Evolutionary conservation across 2,888 invertebrate species (phyloP), one percentile per base, ranked within the genome.

Genomic region (Adineta ricciae): DNA sequence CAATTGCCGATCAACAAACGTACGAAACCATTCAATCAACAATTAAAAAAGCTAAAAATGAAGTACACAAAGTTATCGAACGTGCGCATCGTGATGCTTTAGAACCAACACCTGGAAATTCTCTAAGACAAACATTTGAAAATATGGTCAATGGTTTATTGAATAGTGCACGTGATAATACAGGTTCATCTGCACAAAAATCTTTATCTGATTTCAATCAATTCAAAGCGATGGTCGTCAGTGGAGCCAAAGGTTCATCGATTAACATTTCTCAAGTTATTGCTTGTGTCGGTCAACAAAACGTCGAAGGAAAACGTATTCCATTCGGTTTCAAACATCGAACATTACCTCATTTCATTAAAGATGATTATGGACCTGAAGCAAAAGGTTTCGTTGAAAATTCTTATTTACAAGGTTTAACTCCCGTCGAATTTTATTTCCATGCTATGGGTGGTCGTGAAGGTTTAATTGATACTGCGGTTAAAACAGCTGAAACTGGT

Each of bases 381-480:
- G 97, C 97, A 0, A 94, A 97, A 92, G 98, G 99, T 85, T 99
- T 99, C 91, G 99, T 99, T 86, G 99, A 99, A 92, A 99, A 99
- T 91, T 99, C 98, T 0, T 99, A 99, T 91, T 94, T 99, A 88
- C 98, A 99, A 90, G 99, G 99, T 86, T 91, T 99, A 89, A 99
- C 99, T 0, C 98, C 99, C 0, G 96, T 98, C 0, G 99, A 99
- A 90, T 99, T 99, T 91, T 99, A 95, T 92, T 99, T 99, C 91
- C 99, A 99, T 93, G 98, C 99, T 89, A 99, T 99, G 99, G 99
- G 99, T 91, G 99, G 99, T 92, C 94, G 99, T 91, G 99, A 99
- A 92, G 99, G 99, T 94, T 94, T 99, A 88, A 99, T 99, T 90
- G 99, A 99, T 96, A 99, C 99, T 86, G 99, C 99, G 90, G 99